phyloP scores from a whole-genome alignment of 37 sponge, comb jelly and placozoan species.

The Chondrilla cf. caribensis region DNA sequence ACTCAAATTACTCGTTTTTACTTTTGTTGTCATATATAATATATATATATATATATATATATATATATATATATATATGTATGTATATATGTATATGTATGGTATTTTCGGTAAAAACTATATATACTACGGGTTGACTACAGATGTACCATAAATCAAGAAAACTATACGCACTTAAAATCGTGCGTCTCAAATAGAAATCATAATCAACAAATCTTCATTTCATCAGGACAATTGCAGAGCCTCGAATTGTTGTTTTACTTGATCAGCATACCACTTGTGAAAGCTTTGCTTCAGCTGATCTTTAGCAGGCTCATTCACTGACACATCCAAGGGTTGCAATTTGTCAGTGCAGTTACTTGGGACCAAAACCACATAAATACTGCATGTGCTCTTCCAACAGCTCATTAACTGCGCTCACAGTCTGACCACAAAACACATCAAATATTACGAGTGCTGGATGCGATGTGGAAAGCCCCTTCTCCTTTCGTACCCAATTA shows the following conservation, averaged over 20 bases:
- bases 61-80: too few relatives aligned
- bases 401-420: neutral
- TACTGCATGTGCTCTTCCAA: neutral
- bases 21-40: too few relatives aligned
- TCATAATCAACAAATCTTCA: too few relatives aligned
- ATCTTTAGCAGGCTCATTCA: neutral
- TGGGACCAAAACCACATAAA: neutral
- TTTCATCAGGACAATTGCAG: too few relatives aligned
- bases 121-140: too few relatives aligned
- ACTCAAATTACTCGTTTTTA: too few relatives aligned
- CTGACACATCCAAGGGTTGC: neutral
- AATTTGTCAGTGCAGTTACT: neutral
- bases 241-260: neutral
- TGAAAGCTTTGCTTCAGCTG: neutral
- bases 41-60: too few relatives aligned
- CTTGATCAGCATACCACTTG: neutral
- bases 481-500: neutral
- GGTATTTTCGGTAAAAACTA: too few relatives aligned
- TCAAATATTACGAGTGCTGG: neutral
- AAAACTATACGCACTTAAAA: too few relatives aligned
- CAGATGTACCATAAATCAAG: too few relatives aligned
- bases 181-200: too few relatives aligned
- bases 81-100: too few relatives aligned
- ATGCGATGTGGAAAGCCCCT: neutral
- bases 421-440: neutral